Percentiles rank a stretch among this genome's conserved stretches.
phyloP scores from a whole-genome alignment of 2,888 invertebrate species.

The Andrena flavipes region DNA sequence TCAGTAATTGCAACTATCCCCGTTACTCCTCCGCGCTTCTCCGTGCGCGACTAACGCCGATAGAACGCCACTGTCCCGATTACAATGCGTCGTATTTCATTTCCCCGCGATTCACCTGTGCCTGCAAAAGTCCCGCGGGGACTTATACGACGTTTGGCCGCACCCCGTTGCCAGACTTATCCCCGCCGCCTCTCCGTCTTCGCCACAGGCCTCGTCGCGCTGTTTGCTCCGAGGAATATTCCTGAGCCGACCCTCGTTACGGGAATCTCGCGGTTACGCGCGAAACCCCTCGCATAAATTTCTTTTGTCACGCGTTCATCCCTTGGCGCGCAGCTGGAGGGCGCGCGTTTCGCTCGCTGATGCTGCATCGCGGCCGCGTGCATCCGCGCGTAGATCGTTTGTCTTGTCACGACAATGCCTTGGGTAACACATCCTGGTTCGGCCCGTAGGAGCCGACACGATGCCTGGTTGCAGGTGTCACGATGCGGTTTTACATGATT shows the following conservation, averaged over 20 bases:
- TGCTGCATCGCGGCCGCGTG: background rate
- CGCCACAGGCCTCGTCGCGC: background rate
- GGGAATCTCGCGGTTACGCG: conserved; percentile 29
- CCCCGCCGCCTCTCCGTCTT: background rate
- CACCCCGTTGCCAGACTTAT: conserved; percentile 17
- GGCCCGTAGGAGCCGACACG: conserved; percentile 36
- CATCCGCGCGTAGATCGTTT: conserved; percentile 45
- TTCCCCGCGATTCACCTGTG: conserved; percentile 10
- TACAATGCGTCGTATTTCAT: conserved; percentile 14
- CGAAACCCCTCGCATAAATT: conserved; percentile 22
- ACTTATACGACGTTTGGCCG: conserved; percentile 2
- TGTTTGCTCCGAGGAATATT: conserved; percentile 19
- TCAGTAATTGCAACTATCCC: conserved; percentile 44
- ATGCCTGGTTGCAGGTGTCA: conserved; percentile 56
- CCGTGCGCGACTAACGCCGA: conserved; percentile 20
- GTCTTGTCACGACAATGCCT: conserved; percentile 61
- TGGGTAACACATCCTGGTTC: conserved; percentile 62
- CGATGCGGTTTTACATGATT: conserved; percentile 38
- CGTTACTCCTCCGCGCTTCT: conserved; percentile 38
- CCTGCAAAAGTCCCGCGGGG: background rate
- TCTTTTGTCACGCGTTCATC: conserved; percentile 25
- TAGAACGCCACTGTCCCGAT: conserved; percentile 7
- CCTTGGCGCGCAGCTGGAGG: background rate
- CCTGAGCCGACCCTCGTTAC: conserved; percentile 17
- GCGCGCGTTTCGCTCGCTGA: background rate